Evolutionary conservation across 2,113 vertebrate species (phyloP).

Genomic region (Datnioides undecimradiatus): DNA sequence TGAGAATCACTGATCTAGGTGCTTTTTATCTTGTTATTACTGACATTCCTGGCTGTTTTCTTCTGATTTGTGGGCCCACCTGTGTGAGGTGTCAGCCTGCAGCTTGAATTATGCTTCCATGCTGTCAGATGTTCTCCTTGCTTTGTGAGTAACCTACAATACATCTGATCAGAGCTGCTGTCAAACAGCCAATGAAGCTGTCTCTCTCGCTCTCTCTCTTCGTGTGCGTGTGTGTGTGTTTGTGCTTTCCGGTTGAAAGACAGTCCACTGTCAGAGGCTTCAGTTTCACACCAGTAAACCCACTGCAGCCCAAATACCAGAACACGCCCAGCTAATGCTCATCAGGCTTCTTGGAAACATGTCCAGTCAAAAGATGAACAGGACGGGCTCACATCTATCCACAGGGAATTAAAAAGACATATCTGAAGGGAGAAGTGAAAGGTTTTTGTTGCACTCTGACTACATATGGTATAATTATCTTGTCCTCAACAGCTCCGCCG

Average conservation of each 20-base stretch:
- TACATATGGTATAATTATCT: conserved; percentile 64
- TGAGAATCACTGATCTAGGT: neutral
- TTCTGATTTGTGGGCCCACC: conserved; percentile 20
- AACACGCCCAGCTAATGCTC: conserved; percentile 37
- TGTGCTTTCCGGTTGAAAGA: conserved; percentile 30
- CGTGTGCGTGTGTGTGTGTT: no score
- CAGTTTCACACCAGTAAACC: conserved; percentile 56
- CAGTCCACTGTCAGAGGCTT: conserved; percentile 46
- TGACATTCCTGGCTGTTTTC: conserved; percentile 15
- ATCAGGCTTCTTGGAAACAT: conserved; percentile 38
- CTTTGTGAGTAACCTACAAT: conserved; percentile 16
- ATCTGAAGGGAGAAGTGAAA: conserved; percentile 40
- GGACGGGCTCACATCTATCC: conserved; percentile 31
- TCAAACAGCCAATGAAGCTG: conserved; percentile 16
- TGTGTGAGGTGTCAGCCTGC: conserved; percentile 26
- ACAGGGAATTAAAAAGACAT: conserved; percentile 34
- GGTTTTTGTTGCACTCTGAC: conserved; percentile 48
- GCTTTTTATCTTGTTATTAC: conserved; percentile 5
- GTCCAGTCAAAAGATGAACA: conserved; percentile 36
- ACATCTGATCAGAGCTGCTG: conserved; percentile 44
- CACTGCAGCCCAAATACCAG: conserved; percentile 17
- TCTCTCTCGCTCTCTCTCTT: neutral
- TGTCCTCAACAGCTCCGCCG: conserved; percentile 41
- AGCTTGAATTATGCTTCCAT: conserved; percentile 22
- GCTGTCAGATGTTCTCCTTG: conserved; percentile 25